Percentiles rank a stretch among this genome's conserved stretches.
Conservation (phyloP, 2,797 vertebrate species). For the Typhlichthys eigenmanni region DNA sequence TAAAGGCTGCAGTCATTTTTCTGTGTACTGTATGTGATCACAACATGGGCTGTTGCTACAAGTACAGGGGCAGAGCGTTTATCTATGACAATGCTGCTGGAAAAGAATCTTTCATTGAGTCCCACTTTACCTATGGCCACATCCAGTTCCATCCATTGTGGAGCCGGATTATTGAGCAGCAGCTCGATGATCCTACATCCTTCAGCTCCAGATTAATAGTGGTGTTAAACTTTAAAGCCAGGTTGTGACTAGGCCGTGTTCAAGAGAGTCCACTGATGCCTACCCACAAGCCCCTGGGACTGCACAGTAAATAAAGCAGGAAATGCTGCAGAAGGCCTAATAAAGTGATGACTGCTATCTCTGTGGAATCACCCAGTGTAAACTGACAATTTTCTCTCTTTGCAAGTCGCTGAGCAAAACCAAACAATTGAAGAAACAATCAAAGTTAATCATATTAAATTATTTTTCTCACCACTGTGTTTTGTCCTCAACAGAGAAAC, state of each 20-base stretch:
- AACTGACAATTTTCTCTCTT: conserved; percentile 38
- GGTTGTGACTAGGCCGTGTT: conserved; percentile 59
- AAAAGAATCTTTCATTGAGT: too few species aligned
- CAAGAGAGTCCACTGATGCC: conserved; percentile 56
- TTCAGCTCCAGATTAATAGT: conserved; percentile 63
- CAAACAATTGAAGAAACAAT: conserved; percentile 35
- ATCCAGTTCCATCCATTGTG: neutral
- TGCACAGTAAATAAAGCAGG: conserved; percentile 76
- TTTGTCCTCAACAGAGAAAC: conserved; percentile 57
- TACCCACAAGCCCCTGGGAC: conserved; percentile 71
- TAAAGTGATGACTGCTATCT: conserved; percentile 74
- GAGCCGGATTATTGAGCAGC: conserved; percentile 38
- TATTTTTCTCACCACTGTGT: conserved; percentile 37
- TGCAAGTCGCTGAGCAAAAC: conserved; percentile 30
- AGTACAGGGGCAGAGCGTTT: too few species aligned
- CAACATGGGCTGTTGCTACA: too few species aligned
- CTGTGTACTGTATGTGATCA: too few species aligned
- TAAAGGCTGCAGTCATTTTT: too few species aligned
- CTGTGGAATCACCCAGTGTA: conserved; percentile 44
- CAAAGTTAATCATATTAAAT: conserved; percentile 71
- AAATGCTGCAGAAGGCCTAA: conserved; percentile 78
- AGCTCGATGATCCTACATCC: conserved; percentile 45
- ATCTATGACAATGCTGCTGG: too few species aligned
- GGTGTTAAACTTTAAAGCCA: conserved; percentile 42
- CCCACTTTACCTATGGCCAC: too few species aligned